Percentiles rank a stretch among this genome's conserved stretches.
These are phyloP conservation scores for Potamarius usumacintae DNA, from an alignment of 2,113 vertebrate species.

Conservation along the genomic window DNA sequence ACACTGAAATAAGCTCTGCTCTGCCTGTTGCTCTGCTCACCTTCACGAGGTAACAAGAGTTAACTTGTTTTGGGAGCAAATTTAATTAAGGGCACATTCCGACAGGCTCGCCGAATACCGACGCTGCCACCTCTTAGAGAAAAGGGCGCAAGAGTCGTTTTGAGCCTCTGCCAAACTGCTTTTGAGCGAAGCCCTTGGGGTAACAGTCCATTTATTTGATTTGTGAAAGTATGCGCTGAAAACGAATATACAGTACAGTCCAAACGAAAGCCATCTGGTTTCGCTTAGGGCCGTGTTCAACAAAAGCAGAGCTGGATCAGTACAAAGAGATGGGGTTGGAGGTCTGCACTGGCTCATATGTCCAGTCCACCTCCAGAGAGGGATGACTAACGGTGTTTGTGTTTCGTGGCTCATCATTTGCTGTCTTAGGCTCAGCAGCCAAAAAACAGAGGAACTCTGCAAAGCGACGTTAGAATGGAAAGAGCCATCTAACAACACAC, in stretches of 20 bases:
- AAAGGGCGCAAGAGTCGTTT: conserved; percentile 23
- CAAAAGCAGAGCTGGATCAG: conserved; percentile 56
- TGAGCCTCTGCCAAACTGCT: conserved; percentile 48
- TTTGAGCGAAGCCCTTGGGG: conserved; percentile 51
- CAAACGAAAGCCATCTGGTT: conserved; percentile 64
- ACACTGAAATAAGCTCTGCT: neutral
- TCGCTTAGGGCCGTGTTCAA: conserved; percentile 59
- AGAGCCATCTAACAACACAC: neutral
- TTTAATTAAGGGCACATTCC: conserved; percentile 64
- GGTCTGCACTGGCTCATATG: conserved; percentile 53
- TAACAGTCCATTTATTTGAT: conserved; percentile 62
- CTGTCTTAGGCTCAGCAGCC: conserved; percentile 30
- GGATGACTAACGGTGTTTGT: conserved; percentile 55
- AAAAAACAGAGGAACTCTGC: neutral
- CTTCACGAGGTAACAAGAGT: conserved; percentile 69
- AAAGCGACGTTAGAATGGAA: conserved; percentile 21
- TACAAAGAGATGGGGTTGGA: conserved; percentile 56
- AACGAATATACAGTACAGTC: conserved; percentile 53
- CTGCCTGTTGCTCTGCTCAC: conserved; percentile 40
- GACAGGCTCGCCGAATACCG: conserved; percentile 61
- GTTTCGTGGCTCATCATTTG: conserved; percentile 50
- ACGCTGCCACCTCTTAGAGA: conserved; percentile 45
- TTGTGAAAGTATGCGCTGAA: conserved; percentile 62
- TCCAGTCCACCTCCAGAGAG: conserved; percentile 56
- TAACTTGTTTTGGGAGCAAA: conserved; percentile 68